Base-by-base conservation (phyloP, 2,113 vertebrate genomes). In the Platycercus adscitus region DNA sequence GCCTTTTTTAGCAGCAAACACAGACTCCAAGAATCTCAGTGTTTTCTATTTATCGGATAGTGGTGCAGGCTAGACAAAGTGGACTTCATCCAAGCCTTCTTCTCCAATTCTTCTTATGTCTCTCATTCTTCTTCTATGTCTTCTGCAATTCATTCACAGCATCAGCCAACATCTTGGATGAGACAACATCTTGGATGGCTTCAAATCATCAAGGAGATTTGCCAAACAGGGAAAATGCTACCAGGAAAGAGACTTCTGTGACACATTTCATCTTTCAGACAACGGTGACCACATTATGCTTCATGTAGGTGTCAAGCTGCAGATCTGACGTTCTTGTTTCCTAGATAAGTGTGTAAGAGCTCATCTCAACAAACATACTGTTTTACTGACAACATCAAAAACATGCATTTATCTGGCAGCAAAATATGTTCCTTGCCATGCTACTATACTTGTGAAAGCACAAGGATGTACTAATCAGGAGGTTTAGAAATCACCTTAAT, bases 401-500 rank as follows among this genome's bases (percentile, higher is more conserved):
- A 24, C 2, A 23, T 96, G 41, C 76, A 17, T 44, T 81, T 29
- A 43, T 20, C 26, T 80, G n/a, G 6, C 18, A 75, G n/a, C 55
- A 86, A 79, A 92, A 94, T 50, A 60, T 14, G 16, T 17, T 58
- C 47, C 39, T 86, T 73, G 35, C 16, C 23, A 24, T 33, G 26
- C 29, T 49, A 46, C 12, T 58, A 29, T 39, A 47, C 26, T 55
- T 46, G 12, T 75, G 58, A 89, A 94, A 93, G 88, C 56, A 89
- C 31, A 75, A 21, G 24, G 81, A 72, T 49, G 15, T 41, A 53
- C 66, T 81, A 47, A 81, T 33, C 29, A 55, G 28, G 7, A 31
- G 23, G 5, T 39, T 69, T 64, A 88, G 79, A 94, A 96, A 93
- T 83, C 87, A 95, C 87, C 94, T 94, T 91, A 93, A 44, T 53